Percentiles rank a stretch among this genome's conserved stretches.
Evolutionary conservation across 2,888 invertebrate species (phyloP).

Genomic region (Notocelia uddmanniana): DNA sequence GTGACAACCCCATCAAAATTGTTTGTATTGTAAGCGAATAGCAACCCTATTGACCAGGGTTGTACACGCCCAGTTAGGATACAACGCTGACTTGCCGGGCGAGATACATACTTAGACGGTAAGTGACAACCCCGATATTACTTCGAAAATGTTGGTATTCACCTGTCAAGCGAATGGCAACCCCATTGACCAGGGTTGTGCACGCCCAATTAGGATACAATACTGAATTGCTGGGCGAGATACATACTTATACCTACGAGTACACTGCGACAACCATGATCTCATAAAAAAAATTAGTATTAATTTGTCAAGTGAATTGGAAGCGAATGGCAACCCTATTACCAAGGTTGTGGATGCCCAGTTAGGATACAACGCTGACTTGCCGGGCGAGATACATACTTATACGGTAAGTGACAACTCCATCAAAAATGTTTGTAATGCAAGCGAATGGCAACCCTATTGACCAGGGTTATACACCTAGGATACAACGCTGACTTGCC

Average conservation of each 20-base stretch:
- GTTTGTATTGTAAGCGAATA: conserved; percentile 69
- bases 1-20: no score
- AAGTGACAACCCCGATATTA: conserved; percentile 33
- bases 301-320: conserved; percentile 63
- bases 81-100: conserved; percentile 58
- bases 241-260: conserved; percentile 70
- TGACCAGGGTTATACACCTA: conserved; percentile 72
- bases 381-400: conserved; percentile 57
- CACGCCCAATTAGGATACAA: conserved; percentile 76
- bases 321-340: conserved; percentile 66
- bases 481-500: conserved; percentile 66
- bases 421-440: no score
- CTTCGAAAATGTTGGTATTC: conserved; percentile 42
- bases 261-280: neutral
- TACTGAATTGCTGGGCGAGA: conserved; percentile 55
- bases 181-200: conserved; percentile 67
- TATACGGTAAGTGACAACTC: conserved; percentile 70
- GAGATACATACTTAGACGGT: conserved; percentile 69
- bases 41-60: conserved; percentile 64
- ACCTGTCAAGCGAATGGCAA: conserved; percentile 70
- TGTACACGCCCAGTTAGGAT: conserved; percentile 76
- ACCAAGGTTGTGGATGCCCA: conserved; percentile 73
- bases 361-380: conserved; percentile 65
- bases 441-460: conserved; percentile 66
- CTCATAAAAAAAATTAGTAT: no score